Evolutionary conservation across 2,888 invertebrate genomes (phyloP), one percentile per base, ranked within the genome.

Genomic region (Eristalis pertinax): DNA sequence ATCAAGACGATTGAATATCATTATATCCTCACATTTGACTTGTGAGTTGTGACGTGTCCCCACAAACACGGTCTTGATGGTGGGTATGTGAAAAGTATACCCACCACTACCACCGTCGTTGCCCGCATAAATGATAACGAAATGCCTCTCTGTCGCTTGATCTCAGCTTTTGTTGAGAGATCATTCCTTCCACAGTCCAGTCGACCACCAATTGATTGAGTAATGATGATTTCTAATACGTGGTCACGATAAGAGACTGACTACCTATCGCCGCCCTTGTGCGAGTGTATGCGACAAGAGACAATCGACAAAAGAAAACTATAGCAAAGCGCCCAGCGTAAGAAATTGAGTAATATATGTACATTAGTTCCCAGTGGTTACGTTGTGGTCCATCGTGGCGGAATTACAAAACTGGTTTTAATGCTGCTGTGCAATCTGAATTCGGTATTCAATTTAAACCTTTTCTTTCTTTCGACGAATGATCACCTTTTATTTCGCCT

Each of bases 321-420:
- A 50, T 50, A 50, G 0, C 19, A 50, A 50, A 50, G 50, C 50
- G 19, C n/a, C 64, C 38, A 79, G n/a, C 15, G 58, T 7, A 19
- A 72, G 15, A 24, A 78, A 67, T 86, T 86, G 75, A 83, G 78
- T 83, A 86, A 86, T 56, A 75, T 32, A 56, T 29, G 50, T 19
- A 50, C 50, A 50, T 19, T 19, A 50, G 63, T 19, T 15, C 35
- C 22, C 43, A 19, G 35, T 32, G 29, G n/a, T 41, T 41, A 50
- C 41, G 15, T 32, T 11, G n/a, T 4, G 38, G 41, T 68, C 19
- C 74, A 62, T 67, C 75, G 63, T 70, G 82, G 63, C 62, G 72
- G 26, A 62, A 35, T 72, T 78, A 75, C 56, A 75, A 78, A 86
- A 86, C 86, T 62, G 75, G 82, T 86, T 86, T 65, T 22, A 7